Evolutionary conservation across 2,888 invertebrate species (phyloP), one percentile per base, ranked within the genome.

Genomic region (Salpingus planirostris): DNA sequence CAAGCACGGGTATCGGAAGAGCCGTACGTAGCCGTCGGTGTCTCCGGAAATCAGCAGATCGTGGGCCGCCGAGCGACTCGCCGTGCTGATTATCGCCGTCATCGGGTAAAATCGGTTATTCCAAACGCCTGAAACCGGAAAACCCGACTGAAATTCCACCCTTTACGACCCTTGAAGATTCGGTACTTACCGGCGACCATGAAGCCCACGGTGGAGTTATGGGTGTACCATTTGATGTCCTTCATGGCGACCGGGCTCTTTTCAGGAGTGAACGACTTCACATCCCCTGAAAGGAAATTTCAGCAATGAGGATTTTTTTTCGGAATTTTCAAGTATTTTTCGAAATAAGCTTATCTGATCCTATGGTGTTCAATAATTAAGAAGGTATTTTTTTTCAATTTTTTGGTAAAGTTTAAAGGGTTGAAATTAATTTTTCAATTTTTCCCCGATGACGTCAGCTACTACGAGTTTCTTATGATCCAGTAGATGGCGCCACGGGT

Each of bases 241-340:
- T 90, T 87, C 85, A 89, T 88, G 2, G 86, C 85, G 40, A 87
- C 74, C 2, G 88, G 86, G 59, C 88, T 87, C 57, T 88, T 88
- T 56, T 90, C 88, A 5, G 86, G 83, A 2, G 87, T 82, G 29
- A 90, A 64, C 0, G 87, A 79, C 62, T 87, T 86, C n/a, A 89
- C 80, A 56, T 89, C 89, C 90, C 91, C 86, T 86, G 55, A 24
- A 70, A 68, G 41, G 32, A 24, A 27, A 41, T 24, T 11, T n/a
- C n/a, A n/a, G n/a, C n/a, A n/a, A n/a, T n/a, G n/a, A n/a, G n/a
- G n/a, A n/a, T n/a, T n/a, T n/a, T n/a, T n/a, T n/a, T n/a, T n/a
- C n/a, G n/a, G n/a, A n/a, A n/a, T n/a, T 13, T 5, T 14, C 13
- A 13, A 14, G 3, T 27, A 14, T 5, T 14, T 11, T 2, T 3